Base-by-base conservation (phyloP, 2,888 invertebrate species). In the Sesia apiformis region DNA sequence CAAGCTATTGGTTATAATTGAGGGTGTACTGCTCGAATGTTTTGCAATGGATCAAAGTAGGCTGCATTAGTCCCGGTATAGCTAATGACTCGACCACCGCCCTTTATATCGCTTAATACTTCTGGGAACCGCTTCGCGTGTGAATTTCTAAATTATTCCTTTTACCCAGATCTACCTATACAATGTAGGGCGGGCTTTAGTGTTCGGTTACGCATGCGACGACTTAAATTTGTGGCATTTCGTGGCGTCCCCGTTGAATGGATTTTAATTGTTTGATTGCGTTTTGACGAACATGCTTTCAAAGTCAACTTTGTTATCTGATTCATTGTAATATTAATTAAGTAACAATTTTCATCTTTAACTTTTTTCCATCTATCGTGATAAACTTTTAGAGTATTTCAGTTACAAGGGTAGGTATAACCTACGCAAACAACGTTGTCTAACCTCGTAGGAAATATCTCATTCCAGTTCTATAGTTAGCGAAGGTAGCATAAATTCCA, bases 241-340 rank as follows among this genome's bases (percentile, higher is more conserved):
- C 52, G 52, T 49, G 51, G 53, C 51, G 52, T 50, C 43, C 43
- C 40, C 55, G 5, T 51, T 55, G 43, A 56, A 42, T 39, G 55
- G 40, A 8, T 53, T 55, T 55, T 56, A 56, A 56, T 58, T 58
- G 54, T 58, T 56, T 58, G 56, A 58, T 58, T 54, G 51, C 54
- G 54, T 51, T 57, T 8, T 52, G 53, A 53, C 53, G 53, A 55
- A 55, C 39, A 39, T 49, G 39, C 54, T 43, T 52, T 54, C 50
- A 8, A 50, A 50, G 38, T 6, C 50, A 39, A 50, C 38, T 38
- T 23, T 39, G 39, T 50, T 38, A 8, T 50, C 39, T 50, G 50
- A 50, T 50, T 50, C 38, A 39, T 50, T 49, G 23, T 23, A 23
- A 23, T 23, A 23, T 23, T 23, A 23, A 23, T 23, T 23, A 23